Percentiles rank a stretch among this genome's conserved stretches.
These are phyloP conservation scores for Cyclina sinensis DNA, from an alignment of 1,140 invertebrate genomes.

Conservation along the genomic window DNA sequence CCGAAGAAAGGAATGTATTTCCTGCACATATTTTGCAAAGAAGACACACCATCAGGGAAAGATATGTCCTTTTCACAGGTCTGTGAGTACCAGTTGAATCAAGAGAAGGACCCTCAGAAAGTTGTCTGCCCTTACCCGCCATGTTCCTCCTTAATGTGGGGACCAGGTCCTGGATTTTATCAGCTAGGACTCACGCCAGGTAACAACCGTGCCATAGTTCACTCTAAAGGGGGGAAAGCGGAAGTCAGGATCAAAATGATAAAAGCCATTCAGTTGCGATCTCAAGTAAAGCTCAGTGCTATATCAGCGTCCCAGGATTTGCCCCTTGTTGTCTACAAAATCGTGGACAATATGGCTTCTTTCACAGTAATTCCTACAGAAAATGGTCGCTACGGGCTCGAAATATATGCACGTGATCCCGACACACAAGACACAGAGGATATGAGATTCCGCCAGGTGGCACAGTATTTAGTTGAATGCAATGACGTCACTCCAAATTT, in stretches of 20 bases:
- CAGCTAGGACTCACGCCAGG: conserved; percentile 81
- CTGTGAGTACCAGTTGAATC: conserved; percentile 85
- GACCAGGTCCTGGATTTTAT: conserved; percentile 81
- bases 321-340: conserved; percentile 73
- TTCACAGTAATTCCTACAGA: conserved; percentile 84
- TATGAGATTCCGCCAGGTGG: conserved; percentile 84
- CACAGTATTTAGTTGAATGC: conserved; percentile 85
- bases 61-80: conserved; percentile 86
- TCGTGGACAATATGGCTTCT: conserved; percentile 81
- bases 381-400: conserved; percentile 85
- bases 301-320: conserved; percentile 10
- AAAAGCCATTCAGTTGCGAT: conserved; percentile 62
- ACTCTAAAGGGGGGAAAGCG: conserved; percentile 79
- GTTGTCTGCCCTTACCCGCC: conserved; percentile 83
- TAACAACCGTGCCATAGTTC: conserved; percentile 81
- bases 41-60: conserved; percentile 83
- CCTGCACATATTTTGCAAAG: conserved; percentile 85
- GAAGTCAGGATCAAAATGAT: conserved; percentile 78
- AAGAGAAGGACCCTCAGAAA: conserved; percentile 73
- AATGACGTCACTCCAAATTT: conserved; percentile 80
- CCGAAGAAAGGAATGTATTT: conserved; percentile 84
- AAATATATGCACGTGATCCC: conserved; percentile 86
- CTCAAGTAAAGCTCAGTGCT: conserved; percentile 57
- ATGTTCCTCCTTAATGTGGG: conserved; percentile 85
- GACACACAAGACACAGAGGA: conserved; percentile 82